A percentile compares a stretch with the other conserved stretches of the same genome.
phyloP scores from a whole-genome alignment of 2,888 invertebrate genomes.

The Busseola fusca region DNA sequence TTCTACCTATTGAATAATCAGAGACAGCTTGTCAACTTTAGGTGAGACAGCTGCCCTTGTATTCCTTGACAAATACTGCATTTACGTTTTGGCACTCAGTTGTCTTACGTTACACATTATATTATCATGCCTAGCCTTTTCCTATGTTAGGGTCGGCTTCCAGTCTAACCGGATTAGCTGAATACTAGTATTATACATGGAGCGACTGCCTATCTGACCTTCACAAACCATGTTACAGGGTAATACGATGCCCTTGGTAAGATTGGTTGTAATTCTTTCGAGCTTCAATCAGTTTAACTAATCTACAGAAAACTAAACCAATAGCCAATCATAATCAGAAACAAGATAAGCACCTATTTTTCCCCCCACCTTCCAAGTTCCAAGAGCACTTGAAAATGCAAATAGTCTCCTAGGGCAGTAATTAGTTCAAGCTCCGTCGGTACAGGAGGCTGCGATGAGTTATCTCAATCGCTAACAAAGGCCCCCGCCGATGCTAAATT shows the following conservation, averaged over 20 bases:
- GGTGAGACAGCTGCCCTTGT: too few species aligned
- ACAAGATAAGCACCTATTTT: background rate
- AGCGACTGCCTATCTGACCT: too few species aligned
- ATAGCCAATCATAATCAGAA: background rate
- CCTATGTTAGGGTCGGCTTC: too few species aligned
- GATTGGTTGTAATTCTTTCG: too few species aligned
- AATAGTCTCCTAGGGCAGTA: conserved; percentile 42
- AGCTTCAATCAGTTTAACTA: background rate
- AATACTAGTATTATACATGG: too few species aligned
- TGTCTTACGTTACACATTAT: too few species aligned
- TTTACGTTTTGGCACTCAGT: background rate
- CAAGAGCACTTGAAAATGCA: conserved; percentile 27
- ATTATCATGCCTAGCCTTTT: too few species aligned
- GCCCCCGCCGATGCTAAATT: conserved; percentile 66
- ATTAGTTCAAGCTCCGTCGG: conserved; percentile 43
- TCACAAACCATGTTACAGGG: too few species aligned
- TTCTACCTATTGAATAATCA: background rate
- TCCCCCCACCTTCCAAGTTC: background rate
- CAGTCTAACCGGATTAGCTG: too few species aligned
- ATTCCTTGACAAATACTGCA: background rate
- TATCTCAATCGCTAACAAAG: conserved; percentile 64
- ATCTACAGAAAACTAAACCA: background rate
- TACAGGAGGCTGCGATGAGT: conserved; percentile 56
- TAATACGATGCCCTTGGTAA: too few species aligned
- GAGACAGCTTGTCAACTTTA: background rate